Evolutionary conservation across 2,113 vertebrate species (phyloP), one percentile per base, ranked within the genome.

Genomic region (Zosterops japonicus): DNA sequence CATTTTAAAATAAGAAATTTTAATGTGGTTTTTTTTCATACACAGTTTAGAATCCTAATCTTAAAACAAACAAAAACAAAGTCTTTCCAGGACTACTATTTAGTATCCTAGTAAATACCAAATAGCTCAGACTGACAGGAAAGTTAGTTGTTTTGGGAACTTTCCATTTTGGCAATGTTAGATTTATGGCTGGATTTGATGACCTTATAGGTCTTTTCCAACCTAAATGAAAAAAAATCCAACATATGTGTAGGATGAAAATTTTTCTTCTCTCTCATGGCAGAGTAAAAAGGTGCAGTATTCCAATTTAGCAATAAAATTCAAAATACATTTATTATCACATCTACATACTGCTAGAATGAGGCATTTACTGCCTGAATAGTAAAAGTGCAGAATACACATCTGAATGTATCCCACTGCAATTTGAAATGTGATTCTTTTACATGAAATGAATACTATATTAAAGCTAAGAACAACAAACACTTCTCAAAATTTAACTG

Each of bases 151-250:
- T 75, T 74, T 39, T 39, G 15, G 39, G 23, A 74, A 71, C 8
- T 31, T 87, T 70, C 17, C 7, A 25, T 79, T 87, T 41, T n/a
- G 41, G 29, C 24, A 79, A 4, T 41, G 24, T 41, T 63, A 55
- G 16, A 12, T 41, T 63, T 78, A 39, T 0, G 0, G 15, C 9
- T 63, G n/a, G 28, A 47, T 22, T 61, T 0, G 0, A 41, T 41
- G n/a, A 49, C 12, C 29, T n/a, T 41, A 47, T 3, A 60, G 33
- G 4, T 23, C 4, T 60, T 77, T 87, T 46, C 27, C 39, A 78
- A 36, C 2, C 5, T 14, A 52, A 82, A n/a, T 28, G 8, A 33
- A 19, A 84, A 87, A 53, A 36, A 13, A 0, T 0, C 8, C 21
- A 49, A 60, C 2, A 21, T 25, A 35, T 5, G 1, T 8, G 2